Evolutionary conservation across 2,113 vertebrate genomes (phyloP), one percentile per base, ranked within the genome.

Genomic region (Copsychus sechellarum): DNA sequence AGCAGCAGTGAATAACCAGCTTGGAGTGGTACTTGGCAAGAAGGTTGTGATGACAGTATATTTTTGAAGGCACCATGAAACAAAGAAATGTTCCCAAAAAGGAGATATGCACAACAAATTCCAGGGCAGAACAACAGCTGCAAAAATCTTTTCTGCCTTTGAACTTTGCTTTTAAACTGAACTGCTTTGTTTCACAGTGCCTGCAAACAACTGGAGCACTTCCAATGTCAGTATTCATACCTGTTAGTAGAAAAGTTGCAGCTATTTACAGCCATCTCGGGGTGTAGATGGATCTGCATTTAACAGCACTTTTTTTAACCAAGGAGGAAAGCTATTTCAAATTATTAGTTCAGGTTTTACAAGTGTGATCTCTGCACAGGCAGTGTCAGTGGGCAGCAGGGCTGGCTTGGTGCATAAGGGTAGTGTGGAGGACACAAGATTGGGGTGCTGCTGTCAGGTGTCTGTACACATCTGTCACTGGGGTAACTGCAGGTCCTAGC

Each of bases 81-180:
- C 72, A 93, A 81, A 77, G 48, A 78, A 73, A 56, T 45, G 67
- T 66, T 96, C 82, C 22, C 42, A 43, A 93, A 96, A 88, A 86
- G 47, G 61, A 94, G 62, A 85, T 62, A 88, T 8, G 79, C 56
- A 86, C 69, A 92, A 80, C 38, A 94, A 93, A 92, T 93, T 91
- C 79, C 85, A 93, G 51, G 48, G 67, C 64, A 92, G 79, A 40
- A 73, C 67, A 96, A 86, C 84, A 94, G 93, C 92, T 96, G 94
- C 81, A 93, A 54, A 85, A 90, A 64, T 86, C 19, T 61, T 76
- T 79, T 81, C 79, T 94, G 81, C 36, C 51, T 90, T 95, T 93
- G 81, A 95, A 83, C 60, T 92, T n/a, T 23, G 50, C 22, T 64
- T 86, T 88, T 66, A 48, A 93, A 93, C 58, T 54, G 79, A 67